Evolutionary conservation across 2,888 invertebrate species (phyloP), one percentile per base, ranked within the genome.

Genomic region (Oscheius sp.): DNA sequence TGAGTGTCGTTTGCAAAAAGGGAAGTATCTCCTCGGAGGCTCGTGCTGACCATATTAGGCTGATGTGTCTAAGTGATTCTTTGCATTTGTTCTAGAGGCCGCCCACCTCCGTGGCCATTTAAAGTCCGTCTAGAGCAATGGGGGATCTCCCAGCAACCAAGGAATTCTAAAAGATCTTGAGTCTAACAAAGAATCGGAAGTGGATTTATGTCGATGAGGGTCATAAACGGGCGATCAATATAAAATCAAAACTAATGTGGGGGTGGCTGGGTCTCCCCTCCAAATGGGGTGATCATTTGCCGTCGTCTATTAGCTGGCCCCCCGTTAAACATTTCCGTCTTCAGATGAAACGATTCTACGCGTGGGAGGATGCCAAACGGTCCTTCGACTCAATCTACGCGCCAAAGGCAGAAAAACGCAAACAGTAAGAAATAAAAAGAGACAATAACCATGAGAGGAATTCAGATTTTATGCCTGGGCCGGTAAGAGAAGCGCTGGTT

Each of bases 401-500:
- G 13, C 49, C 52, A 23, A 72, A 72, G 25, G 61, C 35, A 52
- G 73, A 69, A 21, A 73, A 73, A 46, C 46, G 73, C 23, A 73
- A 73, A 25, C 73, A 73, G 73, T 73, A 25, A 56, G 72, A 55
- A n/a, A 49, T 27, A 35, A 3, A 49, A 49, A 13, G 16, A 21
- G 41, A 63, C 9, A 43, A 41, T 23, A 18, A 27, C 13, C n/a
- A n/a, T n/a, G 21, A 27, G 69, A 29, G 66, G 1, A 5, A 29
- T 72, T 69, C 43, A 73, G 73, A 58, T 73, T 73, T 52, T 73
- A 73, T 52, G 73, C 73, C 18, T 73, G 73, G 73, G 73, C 73
- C 29, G 73, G 73, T n/a, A 73, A 73, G 52, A 69, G 73, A 21
- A 59, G 49, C 45, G 63, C n/a, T 12, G 52, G 35, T 12, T 5